Base-by-base conservation (phyloP, 2,888 invertebrate species). In the Diabrotica balteata region DNA sequence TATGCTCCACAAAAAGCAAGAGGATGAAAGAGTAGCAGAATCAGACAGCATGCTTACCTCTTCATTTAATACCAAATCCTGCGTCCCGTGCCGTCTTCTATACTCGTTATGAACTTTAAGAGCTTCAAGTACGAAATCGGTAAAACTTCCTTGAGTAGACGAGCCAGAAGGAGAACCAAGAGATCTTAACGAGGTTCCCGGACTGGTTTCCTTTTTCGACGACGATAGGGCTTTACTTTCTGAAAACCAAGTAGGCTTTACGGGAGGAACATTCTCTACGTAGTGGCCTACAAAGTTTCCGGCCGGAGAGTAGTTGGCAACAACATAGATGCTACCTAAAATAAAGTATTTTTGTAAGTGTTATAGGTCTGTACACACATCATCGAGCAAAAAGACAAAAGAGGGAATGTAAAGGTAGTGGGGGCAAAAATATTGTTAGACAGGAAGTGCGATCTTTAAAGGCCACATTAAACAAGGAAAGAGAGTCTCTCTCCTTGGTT, bases 251-350 rank as follows among this genome's bases (percentile, higher is more conserved):
- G 77, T 76, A 73, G 72, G 78, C 62, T 70, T 75, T 17, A 78
- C 72, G 47, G 91, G 90, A 10, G 88, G 90, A 9, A 94, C 94
- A 81, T 94, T 93, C 43, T 87, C 88, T 11, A 88, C 85, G 78
- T 91, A 95, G 77, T 90, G 89, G 1, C 92, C 93, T 53, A 91
- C 86, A 73, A 92, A 90, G 83, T 97, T 97, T 3, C 97, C 97
- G 0, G 96, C 92, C 0, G 97, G 97, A 76, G 89, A 89, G 82
- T 97, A 97, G 83, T 95, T 93, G 47, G 93, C 94, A 0, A 97
- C 97, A 0, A 97, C 95, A 81, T 91, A 93, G 73, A 91, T 88
- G 80, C 89, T 91, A 44, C 93, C 55, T 57, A 6, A 44, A 57
- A 57, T 2, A 47, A 47, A 32, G 32, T 5, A 32, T 32, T 32